Evolutionary conservation across 2,888 invertebrate species (phyloP).

Genomic region (Lamellibrachia satsuma): DNA sequence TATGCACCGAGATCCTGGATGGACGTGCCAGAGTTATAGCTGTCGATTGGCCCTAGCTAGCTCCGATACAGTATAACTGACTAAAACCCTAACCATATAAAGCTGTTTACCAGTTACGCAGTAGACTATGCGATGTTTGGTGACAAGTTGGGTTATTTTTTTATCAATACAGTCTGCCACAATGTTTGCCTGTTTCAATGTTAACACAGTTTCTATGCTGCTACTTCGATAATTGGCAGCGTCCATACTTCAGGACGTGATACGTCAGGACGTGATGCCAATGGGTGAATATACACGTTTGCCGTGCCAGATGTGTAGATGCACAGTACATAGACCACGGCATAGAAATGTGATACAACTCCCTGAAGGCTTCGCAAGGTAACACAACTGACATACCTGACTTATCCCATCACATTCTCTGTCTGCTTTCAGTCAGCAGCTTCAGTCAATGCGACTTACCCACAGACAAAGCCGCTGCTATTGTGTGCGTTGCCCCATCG

Average conservation of each 20-base stretch:
- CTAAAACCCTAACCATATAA: neutral
- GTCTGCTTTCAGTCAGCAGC: neutral
- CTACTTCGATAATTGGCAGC: no score
- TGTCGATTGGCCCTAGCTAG: neutral
- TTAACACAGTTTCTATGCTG: neutral
- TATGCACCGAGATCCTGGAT: neutral
- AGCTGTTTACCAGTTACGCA: neutral
- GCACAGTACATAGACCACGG: no score
- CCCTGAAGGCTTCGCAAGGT: neutral
- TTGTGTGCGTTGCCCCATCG: neutral
- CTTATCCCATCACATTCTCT: neutral
- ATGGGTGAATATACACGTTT: no score
- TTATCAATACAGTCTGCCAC: neutral
- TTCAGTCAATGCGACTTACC: neutral
- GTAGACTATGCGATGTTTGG: neutral
- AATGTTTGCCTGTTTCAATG: neutral
- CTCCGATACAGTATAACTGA: neutral
- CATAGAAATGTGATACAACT: no score
- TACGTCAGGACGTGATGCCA: no score
- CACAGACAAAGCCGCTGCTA: neutral
- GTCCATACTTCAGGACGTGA: no score
- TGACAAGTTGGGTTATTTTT: neutral
- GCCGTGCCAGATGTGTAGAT: no score
- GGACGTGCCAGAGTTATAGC: neutral
- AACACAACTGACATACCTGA: neutral